phyloP scores from a whole-genome alignment of 2,113 vertebrate genomes.

The Fregata magnificens region DNA sequence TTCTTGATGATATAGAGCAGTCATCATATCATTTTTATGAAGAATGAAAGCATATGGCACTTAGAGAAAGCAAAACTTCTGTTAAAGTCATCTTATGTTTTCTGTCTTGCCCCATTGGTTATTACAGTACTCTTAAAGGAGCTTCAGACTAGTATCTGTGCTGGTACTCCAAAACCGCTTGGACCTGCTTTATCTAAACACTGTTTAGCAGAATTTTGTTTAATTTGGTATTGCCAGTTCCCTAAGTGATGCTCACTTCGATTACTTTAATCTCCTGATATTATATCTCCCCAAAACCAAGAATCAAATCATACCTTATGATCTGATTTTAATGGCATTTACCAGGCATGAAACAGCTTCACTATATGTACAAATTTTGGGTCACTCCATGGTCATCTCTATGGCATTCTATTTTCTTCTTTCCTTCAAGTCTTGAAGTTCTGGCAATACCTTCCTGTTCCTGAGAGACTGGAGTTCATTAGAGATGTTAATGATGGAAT shows the following conservation, averaged over 20 bases:
- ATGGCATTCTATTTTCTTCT: background rate
- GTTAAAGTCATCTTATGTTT: background rate
- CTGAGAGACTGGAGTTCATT: background rate
- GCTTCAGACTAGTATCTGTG: background rate
- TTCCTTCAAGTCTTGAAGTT: background rate
- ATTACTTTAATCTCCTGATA: background rate
- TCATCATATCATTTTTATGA: background rate
- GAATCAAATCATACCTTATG: background rate
- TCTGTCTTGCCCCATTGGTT: background rate
- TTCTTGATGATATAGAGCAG: background rate
- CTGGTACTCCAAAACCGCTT: background rate
- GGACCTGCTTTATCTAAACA: background rate
- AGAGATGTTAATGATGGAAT: background rate
- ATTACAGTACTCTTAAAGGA: background rate
- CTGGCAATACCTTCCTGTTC: background rate
- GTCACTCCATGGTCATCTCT: background rate
- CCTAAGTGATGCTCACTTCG: background rate
- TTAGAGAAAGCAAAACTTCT: background rate
- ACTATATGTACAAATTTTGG: background rate
- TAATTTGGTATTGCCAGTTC: background rate
- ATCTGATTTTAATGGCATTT: background rate
- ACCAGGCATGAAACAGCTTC: background rate
- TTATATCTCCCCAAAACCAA: background rate
- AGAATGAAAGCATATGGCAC: accelerated
- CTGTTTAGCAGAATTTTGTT: background rate